Conservation (phyloP, 2,888 invertebrate species). For the Melipona bicolor region DNA sequence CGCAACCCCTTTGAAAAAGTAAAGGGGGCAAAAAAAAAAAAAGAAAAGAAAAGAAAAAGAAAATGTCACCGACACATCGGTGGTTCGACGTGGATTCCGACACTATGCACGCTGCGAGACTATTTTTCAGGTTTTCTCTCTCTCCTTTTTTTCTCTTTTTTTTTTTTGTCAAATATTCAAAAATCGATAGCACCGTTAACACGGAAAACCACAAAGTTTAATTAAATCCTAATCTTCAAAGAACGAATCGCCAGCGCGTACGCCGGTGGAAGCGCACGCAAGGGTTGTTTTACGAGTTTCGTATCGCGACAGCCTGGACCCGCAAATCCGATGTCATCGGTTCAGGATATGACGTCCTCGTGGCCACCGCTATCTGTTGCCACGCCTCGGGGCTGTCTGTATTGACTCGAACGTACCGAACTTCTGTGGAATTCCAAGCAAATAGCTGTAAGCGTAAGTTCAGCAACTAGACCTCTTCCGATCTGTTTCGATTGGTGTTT, state of each 20-base stretch:
- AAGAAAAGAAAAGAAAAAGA: not conserved
- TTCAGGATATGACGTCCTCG: constrained; percentile 34
- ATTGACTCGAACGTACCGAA: constrained; percentile 28
- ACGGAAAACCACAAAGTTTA: not conserved
- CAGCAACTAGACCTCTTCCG: constrained; percentile 16
- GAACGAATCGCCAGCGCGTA: not conserved
- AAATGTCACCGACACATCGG: not conserved
- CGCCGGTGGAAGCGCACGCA: not conserved
- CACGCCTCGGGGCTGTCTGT: constrained; percentile 42
- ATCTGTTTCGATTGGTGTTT: constrained; percentile 16
- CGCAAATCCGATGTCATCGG: constrained; percentile 3
- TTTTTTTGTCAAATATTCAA: not conserved
- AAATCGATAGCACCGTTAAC: not conserved
- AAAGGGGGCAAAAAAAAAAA: not conserved
- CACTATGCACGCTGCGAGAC: not conserved
- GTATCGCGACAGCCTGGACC: not conserved
- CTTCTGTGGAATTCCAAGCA: constrained; percentile 35
- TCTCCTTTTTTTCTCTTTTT: not conserved
- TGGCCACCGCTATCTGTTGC: constrained; percentile 16
- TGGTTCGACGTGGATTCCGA: not conserved
- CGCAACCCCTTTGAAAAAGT: not conserved
- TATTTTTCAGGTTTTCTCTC: not conserved
- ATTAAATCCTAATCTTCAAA: not conserved
- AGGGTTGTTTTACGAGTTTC: not conserved
- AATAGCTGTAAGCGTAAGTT: constrained; percentile 37